Evolutionary conservation across 2,113 vertebrate genomes (phyloP).

Genomic region (Melanotaenia duboulayi): DNA sequence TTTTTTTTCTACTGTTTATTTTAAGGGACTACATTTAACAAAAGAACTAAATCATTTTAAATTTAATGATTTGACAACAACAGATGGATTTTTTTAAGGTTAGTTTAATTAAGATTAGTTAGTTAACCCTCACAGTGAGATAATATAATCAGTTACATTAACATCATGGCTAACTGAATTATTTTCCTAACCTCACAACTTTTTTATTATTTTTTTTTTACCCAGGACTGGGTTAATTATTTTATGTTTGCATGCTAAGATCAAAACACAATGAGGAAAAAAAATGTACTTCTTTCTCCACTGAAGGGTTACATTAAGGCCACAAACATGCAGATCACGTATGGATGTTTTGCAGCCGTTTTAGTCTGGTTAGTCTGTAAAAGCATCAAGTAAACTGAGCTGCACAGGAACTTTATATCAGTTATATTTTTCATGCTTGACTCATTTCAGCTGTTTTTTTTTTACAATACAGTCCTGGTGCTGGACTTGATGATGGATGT

Average conservation of each 20-base stretch:
- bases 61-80: background rate
- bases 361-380: background rate
- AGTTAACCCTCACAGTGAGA: background rate
- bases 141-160: background rate
- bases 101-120: background rate
- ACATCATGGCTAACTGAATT: background rate
- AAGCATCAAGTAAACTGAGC: background rate
- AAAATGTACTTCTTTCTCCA: background rate
- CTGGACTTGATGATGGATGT: background rate
- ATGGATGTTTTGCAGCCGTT: slow-evolving; percentile 3
- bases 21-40: background rate
- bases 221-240: background rate
- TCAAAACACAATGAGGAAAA: background rate
- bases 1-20: slow-evolving; percentile 10
- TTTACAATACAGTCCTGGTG: background rate
- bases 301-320: background rate
- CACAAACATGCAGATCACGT: too few species aligned
- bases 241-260: too few species aligned
- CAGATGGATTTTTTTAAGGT: background rate
- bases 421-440: background rate
- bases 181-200: background rate
- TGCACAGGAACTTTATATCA: slow-evolving; percentile 4
- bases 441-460: slow-evolving; percentile 24
- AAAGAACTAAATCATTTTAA: background rate
- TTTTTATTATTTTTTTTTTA: too few species aligned